Base-by-base conservation (phyloP, 2,888 invertebrate species). In the Junonia oenone region DNA sequence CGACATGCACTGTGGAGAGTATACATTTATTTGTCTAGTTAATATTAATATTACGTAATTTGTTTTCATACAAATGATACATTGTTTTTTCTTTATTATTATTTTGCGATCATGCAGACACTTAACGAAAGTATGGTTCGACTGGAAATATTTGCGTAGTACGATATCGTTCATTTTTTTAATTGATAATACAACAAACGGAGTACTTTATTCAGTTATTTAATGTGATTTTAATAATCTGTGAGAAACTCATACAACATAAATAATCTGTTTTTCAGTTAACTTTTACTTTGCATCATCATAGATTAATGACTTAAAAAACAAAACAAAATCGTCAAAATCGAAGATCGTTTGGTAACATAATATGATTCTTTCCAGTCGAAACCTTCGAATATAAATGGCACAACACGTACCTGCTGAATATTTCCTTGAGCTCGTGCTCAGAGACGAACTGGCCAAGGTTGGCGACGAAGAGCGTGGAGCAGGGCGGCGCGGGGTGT, bases 401-500 rank as follows among this genome's bases (percentile, higher is more conserved):
- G 33, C 3, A 50, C 57, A 22, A 50, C 57, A 22, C 22, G 91
- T 89, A 98, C 98, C 98, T 98, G 94, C 96, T 96, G 91, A 99
- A 98, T 81, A 99, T 96, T 91, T 98, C 98, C 92, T 98, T 98
- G 71, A 99, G 94, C 90, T 99, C 99, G 81, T 99, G 98, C 91
- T 99, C 99, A 68, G 97, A 98, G 76, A 98, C 98, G 87, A 97
- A 98, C 90, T 97, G 97, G 69, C 99, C 98, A 78, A 99, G 93
- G 91, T 99, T 99, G 78, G 99, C 99, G 80, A 99, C 98, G 92
- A 99, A 99, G 68, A 99, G 94, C 68, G 99, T 99, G 73, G 98
- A 98, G 92, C 98, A 98, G 71, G 98, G 98, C 69, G 96, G 95
- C 82, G 96, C 95, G 52, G 92, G 89, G 71, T 92, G 92, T 66